Conservation (phyloP, 2,797 vertebrate species). For the Gallinago solitaria region DNA sequence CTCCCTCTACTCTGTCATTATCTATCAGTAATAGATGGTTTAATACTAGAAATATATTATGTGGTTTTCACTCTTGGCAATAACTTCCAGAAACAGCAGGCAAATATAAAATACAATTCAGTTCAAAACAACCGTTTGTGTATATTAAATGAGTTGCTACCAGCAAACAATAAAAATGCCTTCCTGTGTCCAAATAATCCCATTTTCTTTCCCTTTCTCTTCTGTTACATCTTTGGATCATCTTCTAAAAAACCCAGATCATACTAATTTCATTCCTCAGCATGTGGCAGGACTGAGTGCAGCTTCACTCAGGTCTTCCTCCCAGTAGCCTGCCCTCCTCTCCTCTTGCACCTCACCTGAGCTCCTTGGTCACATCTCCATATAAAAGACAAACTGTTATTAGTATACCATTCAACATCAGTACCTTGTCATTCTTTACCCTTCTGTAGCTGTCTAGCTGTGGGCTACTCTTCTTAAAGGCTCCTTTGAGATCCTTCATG, state of each 20-base stretch:
- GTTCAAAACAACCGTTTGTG: conserved; percentile 34
- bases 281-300: not conserved
- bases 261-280: not conserved
- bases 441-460: not conserved
- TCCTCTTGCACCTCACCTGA: not conserved
- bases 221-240: not conserved
- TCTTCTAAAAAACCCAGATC: not conserved
- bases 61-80: conserved; percentile 72
- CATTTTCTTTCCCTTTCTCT: conserved; percentile 8
- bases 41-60: conserved; percentile 75
- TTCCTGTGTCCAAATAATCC: conserved; percentile 17
- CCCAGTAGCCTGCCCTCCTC: not conserved
- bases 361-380: not conserved
- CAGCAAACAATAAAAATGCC: conserved; percentile 39
- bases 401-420: not conserved
- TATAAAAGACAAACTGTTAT: not conserved
- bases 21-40: conserved; percentile 78
- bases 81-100: conserved; percentile 55
- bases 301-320: not conserved
- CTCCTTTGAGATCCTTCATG: not conserved
- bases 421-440: not conserved
- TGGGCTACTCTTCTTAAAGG: not conserved
- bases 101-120: conserved; percentile 67
- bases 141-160: conserved; percentile 56
- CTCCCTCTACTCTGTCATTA: conserved; percentile 77